Percentiles rank a stretch among this genome's conserved stretches.
Evolutionary conservation across 1,140 invertebrate genomes (phyloP).

Genomic region (Copidosoma floridanum): DNA sequence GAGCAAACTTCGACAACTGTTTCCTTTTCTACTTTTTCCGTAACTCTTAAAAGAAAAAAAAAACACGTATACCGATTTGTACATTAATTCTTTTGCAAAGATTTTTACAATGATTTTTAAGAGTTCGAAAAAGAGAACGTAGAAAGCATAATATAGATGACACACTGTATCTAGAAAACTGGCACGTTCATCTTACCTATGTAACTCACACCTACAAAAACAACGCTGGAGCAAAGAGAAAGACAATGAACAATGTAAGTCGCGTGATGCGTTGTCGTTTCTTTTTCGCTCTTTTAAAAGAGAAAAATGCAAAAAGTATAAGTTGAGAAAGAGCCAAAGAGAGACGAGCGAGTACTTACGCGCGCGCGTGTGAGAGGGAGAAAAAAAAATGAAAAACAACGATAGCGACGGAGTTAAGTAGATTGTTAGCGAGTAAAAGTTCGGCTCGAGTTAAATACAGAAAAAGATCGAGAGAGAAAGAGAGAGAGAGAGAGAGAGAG

Average conservation of each 20-base stretch:
- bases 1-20: constrained; percentile 15
- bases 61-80: no score
- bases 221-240: constrained; percentile 30
- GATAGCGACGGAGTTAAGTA: no score
- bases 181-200: constrained; percentile 1
- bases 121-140: no score
- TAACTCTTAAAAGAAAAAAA: no score
- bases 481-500: constrained; percentile 29
- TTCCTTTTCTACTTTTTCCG: no score
- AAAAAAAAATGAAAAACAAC: no score
- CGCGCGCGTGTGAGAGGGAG: constrained; percentile 10
- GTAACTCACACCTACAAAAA: constrained; percentile 14
- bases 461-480: constrained; percentile 19
- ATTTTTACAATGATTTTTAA: no score
- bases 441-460: background rate
- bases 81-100: no score
- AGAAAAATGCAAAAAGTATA: constrained; percentile 8
- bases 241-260: constrained; percentile 25
- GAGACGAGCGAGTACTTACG: constrained; percentile 11
- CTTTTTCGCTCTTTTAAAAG: background rate
- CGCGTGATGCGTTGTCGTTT: constrained; percentile 25
- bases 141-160: background rate
- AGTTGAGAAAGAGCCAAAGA: no score
- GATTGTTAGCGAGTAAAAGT: no score
- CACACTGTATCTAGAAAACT: constrained; percentile 22